A percentile compares a stretch with the other conserved stretches of the same genome.
Evolutionary conservation across 2,113 vertebrate genomes (phyloP).

Genomic region (Campylorhamphus procurvoides): DNA sequence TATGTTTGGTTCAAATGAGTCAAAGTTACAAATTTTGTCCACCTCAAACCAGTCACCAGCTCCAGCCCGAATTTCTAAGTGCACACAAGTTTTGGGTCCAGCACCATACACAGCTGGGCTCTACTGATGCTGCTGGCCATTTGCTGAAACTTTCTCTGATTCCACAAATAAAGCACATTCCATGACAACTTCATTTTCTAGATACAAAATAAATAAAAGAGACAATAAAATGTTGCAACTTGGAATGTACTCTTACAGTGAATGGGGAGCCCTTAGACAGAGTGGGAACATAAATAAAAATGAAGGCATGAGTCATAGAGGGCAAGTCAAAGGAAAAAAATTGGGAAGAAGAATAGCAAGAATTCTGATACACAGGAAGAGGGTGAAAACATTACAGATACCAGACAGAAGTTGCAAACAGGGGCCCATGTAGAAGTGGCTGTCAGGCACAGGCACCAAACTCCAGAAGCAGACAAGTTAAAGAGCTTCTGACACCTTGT

Average conservation of each 20-base stretch:
- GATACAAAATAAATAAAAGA: neutral
- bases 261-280: neutral
- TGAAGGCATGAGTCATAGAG: neutral
- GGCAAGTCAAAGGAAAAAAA: neutral
- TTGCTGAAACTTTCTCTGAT: neutral
- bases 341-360: neutral
- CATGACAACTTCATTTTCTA: neutral
- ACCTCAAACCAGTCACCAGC: neutral
- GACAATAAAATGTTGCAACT: neutral
- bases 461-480: neutral
- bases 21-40: neutral
- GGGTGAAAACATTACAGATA: neutral
- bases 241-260: neutral
- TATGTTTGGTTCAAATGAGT: neutral
- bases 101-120: neutral
- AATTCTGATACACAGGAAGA: neutral
- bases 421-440: neutral
- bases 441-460: neutral
- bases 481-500: neutral
- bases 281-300: conserved; percentile 13
- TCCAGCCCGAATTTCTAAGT: neutral
- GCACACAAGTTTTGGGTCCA: neutral
- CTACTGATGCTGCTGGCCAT: neutral
- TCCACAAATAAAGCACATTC: neutral
- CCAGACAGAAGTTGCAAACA: neutral